A percentile compares a stretch with the other conserved stretches of the same genome.
Evolutionary conservation across 2,888 invertebrate genomes (phyloP).

Genomic region (Lapara coniferarum): DNA sequence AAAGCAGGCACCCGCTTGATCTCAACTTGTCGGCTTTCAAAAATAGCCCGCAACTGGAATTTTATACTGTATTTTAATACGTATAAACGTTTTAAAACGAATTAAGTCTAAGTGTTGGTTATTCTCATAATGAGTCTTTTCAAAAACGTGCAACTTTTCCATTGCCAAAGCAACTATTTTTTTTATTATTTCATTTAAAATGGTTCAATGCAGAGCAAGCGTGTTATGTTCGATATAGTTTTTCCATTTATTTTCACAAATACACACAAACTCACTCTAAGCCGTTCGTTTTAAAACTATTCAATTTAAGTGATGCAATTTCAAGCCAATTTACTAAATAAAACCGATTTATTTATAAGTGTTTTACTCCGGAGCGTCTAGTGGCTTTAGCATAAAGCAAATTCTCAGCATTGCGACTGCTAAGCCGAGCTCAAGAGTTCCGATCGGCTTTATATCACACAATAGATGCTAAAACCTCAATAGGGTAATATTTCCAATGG

Average conservation of each 20-base stretch:
- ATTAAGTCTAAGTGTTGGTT: conserved; percentile 33
- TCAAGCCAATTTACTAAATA: background rate
- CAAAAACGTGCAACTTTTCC: conserved; percentile 25
- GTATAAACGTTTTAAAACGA: conserved; percentile 33
- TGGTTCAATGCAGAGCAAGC: background rate
- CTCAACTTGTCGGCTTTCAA: conserved; percentile 48
- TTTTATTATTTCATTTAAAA: conserved; percentile 8
- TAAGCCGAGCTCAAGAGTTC: background rate
- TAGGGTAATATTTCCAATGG: conserved; percentile 67
- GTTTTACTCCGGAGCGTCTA: background rate
- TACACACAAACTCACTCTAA: background rate
- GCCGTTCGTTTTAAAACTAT: background rate
- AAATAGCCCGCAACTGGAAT: conserved; percentile 46
- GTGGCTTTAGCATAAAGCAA: background rate
- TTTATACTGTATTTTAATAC: conserved; percentile 37
- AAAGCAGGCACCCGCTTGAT: conserved; percentile 52
- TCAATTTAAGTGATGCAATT: background rate
- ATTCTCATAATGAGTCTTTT: conserved; percentile 41
- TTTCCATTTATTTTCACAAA: conserved; percentile 7
- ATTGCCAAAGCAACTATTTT: background rate
- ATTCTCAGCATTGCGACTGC: background rate
- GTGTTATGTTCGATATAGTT: background rate
- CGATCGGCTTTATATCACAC: conserved; percentile 38
- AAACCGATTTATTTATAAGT: background rate
- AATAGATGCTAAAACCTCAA: conserved; percentile 53